phyloP scores from a whole-genome alignment of 2,888 invertebrate species.

The Unio delphinus region DNA sequence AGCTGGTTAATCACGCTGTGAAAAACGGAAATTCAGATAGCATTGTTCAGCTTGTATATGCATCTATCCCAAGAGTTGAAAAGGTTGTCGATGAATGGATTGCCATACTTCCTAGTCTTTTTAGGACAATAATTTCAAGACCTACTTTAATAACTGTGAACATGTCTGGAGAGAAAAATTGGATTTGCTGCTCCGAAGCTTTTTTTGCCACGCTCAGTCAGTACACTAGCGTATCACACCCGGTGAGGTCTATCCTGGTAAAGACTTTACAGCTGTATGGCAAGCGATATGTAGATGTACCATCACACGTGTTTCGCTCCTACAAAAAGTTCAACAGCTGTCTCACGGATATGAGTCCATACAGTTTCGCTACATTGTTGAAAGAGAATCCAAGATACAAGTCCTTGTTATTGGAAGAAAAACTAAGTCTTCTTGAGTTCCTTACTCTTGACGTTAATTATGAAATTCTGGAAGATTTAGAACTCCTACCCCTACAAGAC shows the following conservation, averaged over 20 bases:
- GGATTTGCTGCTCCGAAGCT: background rate
- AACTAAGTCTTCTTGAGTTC: slow-evolving; percentile 11
- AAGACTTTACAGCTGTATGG: too few species aligned
- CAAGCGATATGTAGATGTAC: too few species aligned
- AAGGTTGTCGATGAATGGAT: slow-evolving; percentile 28
- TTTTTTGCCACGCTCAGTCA: too few species aligned
- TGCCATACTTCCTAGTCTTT: slow-evolving; percentile 30
- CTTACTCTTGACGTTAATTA: slow-evolving; percentile 1
- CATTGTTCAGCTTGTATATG: slow-evolving; percentile 13
- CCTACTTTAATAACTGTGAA: slow-evolving; percentile 6
- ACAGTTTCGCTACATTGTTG: background rate
- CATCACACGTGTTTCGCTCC: too few species aligned
- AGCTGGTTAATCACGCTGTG: slow-evolving; percentile 17
- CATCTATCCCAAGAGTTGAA: slow-evolving; percentile 19
- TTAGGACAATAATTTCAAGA: slow-evolving; percentile 2
- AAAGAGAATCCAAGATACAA: background rate
- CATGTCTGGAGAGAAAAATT: slow-evolving; percentile 9
- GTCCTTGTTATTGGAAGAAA: background rate
- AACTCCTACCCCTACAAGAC: slow-evolving; percentile 14
- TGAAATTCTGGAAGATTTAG: slow-evolving; percentile 1
- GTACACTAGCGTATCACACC: too few species aligned
- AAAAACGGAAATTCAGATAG: slow-evolving; percentile 10
- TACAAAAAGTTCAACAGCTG: background rate
- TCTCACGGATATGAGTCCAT: background rate
- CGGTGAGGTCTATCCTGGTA: too few species aligned